Evolutionary conservation across 2,888 invertebrate genomes (phyloP), one percentile per base, ranked within the genome.

Genomic region (Brenthis daphne): DNA sequence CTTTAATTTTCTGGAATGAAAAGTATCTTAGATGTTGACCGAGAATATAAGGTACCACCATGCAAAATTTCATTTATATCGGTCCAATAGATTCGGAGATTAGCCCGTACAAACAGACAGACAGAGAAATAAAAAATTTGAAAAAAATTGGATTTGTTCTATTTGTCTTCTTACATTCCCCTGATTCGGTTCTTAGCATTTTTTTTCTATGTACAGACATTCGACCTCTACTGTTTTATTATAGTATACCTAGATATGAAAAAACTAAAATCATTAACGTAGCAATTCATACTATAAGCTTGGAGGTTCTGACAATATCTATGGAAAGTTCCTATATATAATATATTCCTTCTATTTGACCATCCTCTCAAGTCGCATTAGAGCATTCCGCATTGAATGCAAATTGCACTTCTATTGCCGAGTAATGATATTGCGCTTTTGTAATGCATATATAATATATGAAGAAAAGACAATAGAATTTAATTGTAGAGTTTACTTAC

Each of bases 341-440:
- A 43, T 43, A 64, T 56, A 56, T 56, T 64, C 56, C 33, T 64
- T 56, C 13, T 56, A 48, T 33, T 60, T 29, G 69, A 65, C 64
- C 60, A 68, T 74, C 68, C 63, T 60, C 64, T 68, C 64, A 57
- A 72, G 72, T 74, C 74, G 71, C 73, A 72, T 76, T 75, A 76
- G 70, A 73, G 70, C 77, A 77, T 67, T 73, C 48, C 73, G 66
- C 77, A 80, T 80, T 83, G 77, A 79, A 83, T 82, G 80, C 80
- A 80, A 84, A 83, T 84, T 79, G 77, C 73, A 74, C 74, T 84
- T 78, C 77, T 73, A 74, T 73, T 63, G 20, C 51, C 13, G 53
- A 50, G 37, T 53, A 63, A 54, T 63, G 54, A 63, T 24, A 63
- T 63, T 63, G 51, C 63, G 53, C 53, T 63, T 53, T 63, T 63